Conservation (phyloP, 2,113 vertebrate species). For the Cisticola juncidis region DNA sequence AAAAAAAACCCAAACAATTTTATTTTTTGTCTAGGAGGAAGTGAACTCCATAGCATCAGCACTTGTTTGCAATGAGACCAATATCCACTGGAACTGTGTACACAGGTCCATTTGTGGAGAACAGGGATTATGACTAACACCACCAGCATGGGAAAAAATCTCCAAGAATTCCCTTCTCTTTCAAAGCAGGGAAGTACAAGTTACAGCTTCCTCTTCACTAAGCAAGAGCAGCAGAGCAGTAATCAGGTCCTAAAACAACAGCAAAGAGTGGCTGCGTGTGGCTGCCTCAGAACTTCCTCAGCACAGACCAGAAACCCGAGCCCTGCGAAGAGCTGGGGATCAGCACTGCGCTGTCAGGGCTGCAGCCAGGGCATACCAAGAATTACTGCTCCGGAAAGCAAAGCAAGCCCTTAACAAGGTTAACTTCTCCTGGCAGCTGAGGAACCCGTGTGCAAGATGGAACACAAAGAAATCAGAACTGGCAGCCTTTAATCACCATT, state of each 20-base stretch:
- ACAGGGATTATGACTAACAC: not conserved
- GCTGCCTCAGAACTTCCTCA: not conserved
- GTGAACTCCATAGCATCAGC: slow-evolving; percentile 14
- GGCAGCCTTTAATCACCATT: not conserved
- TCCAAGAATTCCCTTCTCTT: slow-evolving; percentile 47
- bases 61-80: not conserved
- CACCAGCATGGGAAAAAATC: slow-evolving; percentile 28
- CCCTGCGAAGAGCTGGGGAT: not conserved
- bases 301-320: not conserved
- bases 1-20: not conserved
- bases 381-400: not conserved
- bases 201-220: slow-evolving; percentile 5
- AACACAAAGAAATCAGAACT: not conserved
- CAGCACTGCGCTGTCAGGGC: not conserved
- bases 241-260: not conserved
- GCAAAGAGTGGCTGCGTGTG: not conserved
- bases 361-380: not conserved
- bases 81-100: not conserved
- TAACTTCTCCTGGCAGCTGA: not conserved
- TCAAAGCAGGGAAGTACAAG: slow-evolving; percentile 7
- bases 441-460: not conserved
- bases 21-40: not conserved
- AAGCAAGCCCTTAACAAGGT: not conserved
- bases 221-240: not conserved
- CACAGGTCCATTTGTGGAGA: not conserved